Conservation (phyloP, 2,888 invertebrate species). For the Salticus scenicus region DNA sequence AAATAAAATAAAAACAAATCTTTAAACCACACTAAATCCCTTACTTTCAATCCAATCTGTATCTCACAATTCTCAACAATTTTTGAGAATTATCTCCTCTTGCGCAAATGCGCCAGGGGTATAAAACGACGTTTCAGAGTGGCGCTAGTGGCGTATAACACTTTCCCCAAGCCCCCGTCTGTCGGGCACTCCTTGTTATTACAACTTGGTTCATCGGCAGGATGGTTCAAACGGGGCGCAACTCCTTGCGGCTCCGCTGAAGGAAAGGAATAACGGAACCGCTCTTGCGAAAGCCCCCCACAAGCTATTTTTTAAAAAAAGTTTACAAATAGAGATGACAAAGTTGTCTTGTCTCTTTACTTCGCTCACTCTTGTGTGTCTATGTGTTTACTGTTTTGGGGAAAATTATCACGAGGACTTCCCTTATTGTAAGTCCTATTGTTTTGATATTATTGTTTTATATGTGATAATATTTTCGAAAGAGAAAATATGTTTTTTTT, state of each 20-base stretch:
- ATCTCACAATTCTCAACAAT: background rate
- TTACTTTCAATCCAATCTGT: background rate
- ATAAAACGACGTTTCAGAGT: constrained; percentile 7
- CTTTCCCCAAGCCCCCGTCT: background rate
- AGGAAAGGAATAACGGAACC: background rate
- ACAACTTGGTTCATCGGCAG: constrained; percentile 10
- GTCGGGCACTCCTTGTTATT: constrained; percentile 19
- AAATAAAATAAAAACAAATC: background rate
- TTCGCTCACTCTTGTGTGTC: constrained; percentile 14
- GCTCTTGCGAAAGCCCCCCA: background rate
- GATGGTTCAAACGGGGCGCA: background rate
- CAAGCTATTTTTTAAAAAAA: background rate
- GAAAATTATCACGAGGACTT: constrained; percentile 22
- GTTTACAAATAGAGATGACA: constrained; percentile 17
- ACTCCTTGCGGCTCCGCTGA: constrained; percentile 4
- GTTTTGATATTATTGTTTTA: too few relatives aligned
- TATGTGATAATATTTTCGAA: too few relatives aligned
- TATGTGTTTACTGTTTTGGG: constrained; percentile 19
- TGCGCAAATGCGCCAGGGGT: constrained; percentile 15
- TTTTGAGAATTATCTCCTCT: background rate
- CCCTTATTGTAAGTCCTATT: constrained; percentile 2
- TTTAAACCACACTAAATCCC: background rate
- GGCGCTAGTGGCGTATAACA: background rate
- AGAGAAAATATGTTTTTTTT: too few relatives aligned
- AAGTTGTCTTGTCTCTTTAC: constrained; percentile 8